Base-by-base conservation (phyloP, 2,797 vertebrate genomes). In the Sebastes diploproa region DNA sequence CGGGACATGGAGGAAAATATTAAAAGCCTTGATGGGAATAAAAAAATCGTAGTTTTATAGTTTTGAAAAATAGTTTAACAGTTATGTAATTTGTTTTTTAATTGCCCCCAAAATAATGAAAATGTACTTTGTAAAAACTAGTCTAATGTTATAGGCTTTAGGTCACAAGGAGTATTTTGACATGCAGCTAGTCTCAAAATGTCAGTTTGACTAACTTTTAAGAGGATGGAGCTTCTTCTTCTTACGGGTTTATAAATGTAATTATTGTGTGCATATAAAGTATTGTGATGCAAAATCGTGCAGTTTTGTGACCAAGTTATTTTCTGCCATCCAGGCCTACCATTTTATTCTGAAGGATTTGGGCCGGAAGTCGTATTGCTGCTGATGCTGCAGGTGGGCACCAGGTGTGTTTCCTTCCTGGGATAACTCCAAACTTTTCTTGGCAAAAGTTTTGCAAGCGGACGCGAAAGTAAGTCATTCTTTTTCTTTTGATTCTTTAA, bases 341-440 rank as follows among this genome's bases (percentile, higher is more conserved):
- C 4, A 12, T 29, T 67, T 80, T 74, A 75, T 64, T 80, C 22
- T 80, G 59, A 64, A 80, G 50, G 50, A 34, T 46, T 11, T n/a
- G 14, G 16, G 2, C 58, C 64, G 64, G 78, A 80, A 69, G 34
- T 80, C 3, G 13, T 6, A 2, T 64, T 36, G 2, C 1, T 34
- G 29, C 4, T 22, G 29, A 9, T 14, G n/a, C 11, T 42, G 23
- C 30, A 34, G 52, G n/a, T 65, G 34, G 4, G 23, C 50, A 9
- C 75, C 30, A 34, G 30, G 27, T 20, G 32, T 10, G 5, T 62
- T 22, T 70, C 13, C 20, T 29, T 70, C 13, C 20, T 9, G 20
- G 23, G 3, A 13, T 2, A 13, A 30, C 6, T 7, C 4, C 6
- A 13, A 4, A 32, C 16, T 23, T 32, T n/a, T 23, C 22, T 20